Base-by-base conservation (phyloP, 2,113 vertebrate species). In the Bos javanicus region DNA sequence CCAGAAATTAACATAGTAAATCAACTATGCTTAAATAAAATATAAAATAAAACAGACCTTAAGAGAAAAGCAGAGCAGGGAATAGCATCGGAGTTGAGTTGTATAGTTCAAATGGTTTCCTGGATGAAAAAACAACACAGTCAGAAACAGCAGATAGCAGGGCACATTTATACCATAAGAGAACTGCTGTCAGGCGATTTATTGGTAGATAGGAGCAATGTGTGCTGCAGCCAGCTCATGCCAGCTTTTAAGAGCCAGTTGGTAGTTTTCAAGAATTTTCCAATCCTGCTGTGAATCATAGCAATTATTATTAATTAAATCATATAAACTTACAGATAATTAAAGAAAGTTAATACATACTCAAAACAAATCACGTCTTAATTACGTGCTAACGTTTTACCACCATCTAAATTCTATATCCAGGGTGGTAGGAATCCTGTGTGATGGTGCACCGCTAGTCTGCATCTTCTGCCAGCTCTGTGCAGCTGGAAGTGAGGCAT, bases 391-490 rank as follows among this genome's bases (percentile, higher is more conserved):
- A 15, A 19, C 78, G 59, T 67, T 92, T 76, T 54, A 14, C 78
- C 78, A 6, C 82, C 50, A 7, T 5, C 87, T 62, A 19, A 48
- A 16, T 14, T 76, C 16, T 67, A 1, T 13, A 0, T 57, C 46
- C 39, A 30, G 11, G 11, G 6, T 3, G 10, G 36, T 7, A 54
- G 26, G 64, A 14, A 33, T 5, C 9, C 15, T 19, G 0, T 1
- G 3, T 13, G 30, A 21, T 13, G 33, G 3, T 2, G 21, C 2
- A 0, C 39, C 19, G 1, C 52, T 48, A 0, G n/a, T 54, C 28
- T 15, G 15, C 30, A 7, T 82, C 11, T 87, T 26, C 43, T 90
- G 16, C 71, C 30, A 26, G 0, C 6, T 36, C 60, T 83, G 36
- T 76, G 36, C 16, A 17, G 60, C 60, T 43, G 2, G 4, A 28